phyloP scores from a whole-genome alignment of 2,797 vertebrate species.

The Tokudaia tokunoshimensis region DNA sequence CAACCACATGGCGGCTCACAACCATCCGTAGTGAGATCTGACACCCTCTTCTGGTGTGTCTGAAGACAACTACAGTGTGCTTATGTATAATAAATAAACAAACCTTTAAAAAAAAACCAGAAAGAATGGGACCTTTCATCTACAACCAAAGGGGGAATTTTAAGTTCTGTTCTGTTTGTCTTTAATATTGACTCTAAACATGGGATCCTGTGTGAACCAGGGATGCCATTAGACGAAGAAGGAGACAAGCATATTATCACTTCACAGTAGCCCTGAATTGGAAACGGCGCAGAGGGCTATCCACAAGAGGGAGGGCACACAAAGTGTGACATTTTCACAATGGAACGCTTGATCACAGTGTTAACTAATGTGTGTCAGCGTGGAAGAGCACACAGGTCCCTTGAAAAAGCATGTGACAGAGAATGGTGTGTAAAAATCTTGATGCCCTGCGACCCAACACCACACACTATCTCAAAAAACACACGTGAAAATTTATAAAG shows the following conservation, averaged over 20 bases:
- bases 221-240: background rate
- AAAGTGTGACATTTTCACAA: background rate
- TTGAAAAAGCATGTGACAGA: background rate
- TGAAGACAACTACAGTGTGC: too few relatives aligned
- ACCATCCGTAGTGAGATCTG: too few relatives aligned
- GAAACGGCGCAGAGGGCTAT: background rate
- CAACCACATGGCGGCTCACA: too few relatives aligned
- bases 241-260: background rate
- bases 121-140: background rate
- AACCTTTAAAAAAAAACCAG: too few relatives aligned
- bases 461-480: background rate
- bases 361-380: too few relatives aligned
- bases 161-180: background rate
- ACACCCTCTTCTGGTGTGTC: too few relatives aligned
- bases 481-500: background rate
- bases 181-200: background rate
- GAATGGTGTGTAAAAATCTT: background rate
- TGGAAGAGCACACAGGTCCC: accelerated
- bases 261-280: background rate
- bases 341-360: accelerated
- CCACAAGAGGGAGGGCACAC: background rate
- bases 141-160: background rate
- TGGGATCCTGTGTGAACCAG: background rate
- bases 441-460: background rate
- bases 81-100: too few relatives aligned